Evolutionary conservation across 2,888 invertebrate genomes (phyloP).

Genomic region (Dione juno): DNA sequence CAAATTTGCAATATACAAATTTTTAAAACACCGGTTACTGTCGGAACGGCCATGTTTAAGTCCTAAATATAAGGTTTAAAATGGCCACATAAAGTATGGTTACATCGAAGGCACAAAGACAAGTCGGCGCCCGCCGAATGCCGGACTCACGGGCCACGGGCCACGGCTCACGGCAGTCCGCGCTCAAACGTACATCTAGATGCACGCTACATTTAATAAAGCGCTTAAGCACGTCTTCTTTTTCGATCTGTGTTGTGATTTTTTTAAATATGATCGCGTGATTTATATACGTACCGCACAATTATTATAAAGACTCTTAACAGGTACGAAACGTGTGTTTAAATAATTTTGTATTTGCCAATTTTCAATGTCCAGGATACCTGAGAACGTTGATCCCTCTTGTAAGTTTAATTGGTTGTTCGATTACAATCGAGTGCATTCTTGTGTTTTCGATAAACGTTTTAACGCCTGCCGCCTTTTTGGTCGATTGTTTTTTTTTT

Average conservation of each 20-base stretch:
- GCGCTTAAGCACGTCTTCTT: constrained; percentile 21
- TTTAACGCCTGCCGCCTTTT: constrained; percentile 22
- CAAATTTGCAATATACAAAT: constrained; percentile 13
- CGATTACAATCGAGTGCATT: constrained; percentile 62
- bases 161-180: constrained; percentile 39
- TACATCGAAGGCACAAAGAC: constrained; percentile 26
- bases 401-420: constrained; percentile 68
- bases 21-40: not conserved
- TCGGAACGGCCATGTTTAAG: not conserved
- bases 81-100: not conserved
- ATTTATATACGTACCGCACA: constrained; percentile 37
- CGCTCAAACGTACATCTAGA: constrained; percentile 22
- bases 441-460: constrained; percentile 39
- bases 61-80: constrained; percentile 1
- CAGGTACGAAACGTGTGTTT: constrained; percentile 42
- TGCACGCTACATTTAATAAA: constrained; percentile 30
- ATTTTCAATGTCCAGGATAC: constrained; percentile 57
- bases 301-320: constrained; percentile 41
- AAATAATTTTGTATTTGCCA: constrained; percentile 56
- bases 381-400: constrained; percentile 77
- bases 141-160: no score
- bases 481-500: constrained; percentile 11
- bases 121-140: constrained; percentile 20
- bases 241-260: constrained; percentile 53
- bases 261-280: constrained; percentile 57